A percentile compares a stretch with the other conserved stretches of the same genome.
phyloP scores from a whole-genome alignment of 2,888 invertebrate species.

The Latrodectus hesperus region DNA sequence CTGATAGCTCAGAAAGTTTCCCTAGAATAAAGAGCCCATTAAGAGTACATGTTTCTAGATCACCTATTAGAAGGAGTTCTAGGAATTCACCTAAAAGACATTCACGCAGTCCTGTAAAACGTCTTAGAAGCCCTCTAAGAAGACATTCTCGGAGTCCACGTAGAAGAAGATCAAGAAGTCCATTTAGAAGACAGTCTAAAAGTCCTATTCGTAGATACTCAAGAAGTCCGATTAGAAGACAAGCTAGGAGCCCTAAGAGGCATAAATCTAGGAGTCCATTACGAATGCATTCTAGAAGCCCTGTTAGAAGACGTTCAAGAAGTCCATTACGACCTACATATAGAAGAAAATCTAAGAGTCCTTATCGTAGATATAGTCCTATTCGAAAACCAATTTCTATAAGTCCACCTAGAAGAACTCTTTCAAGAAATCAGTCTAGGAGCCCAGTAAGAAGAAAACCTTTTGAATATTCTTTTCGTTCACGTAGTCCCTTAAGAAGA shows the following conservation, averaged over 20 bases:
- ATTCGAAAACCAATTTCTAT: slow-evolving; percentile 4
- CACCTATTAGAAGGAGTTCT: not conserved
- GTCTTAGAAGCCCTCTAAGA: slow-evolving; percentile 23
- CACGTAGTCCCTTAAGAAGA: not conserved
- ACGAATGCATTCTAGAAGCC: slow-evolving; percentile 26
- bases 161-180: slow-evolving; percentile 24
- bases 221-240: slow-evolving; percentile 16
- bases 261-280: slow-evolving; percentile 29
- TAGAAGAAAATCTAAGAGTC: slow-evolving; percentile 21
- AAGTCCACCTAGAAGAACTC: slow-evolving; percentile 23
- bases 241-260: slow-evolving; percentile 26
- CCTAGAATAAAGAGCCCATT: slow-evolving; percentile 13
- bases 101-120: slow-evolving; percentile 5
- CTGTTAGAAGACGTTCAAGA: not conserved
- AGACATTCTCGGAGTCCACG: slow-evolving; percentile 21
- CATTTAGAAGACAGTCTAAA: slow-evolving; percentile 15
- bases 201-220: slow-evolving; percentile 33
- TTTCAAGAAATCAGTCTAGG: not conserved
- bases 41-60: not conserved
- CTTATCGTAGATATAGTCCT: not conserved
- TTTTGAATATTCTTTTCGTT: too few species aligned
- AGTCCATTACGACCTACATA: not conserved
- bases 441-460: slow-evolving; percentile 8
- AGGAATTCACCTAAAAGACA: too few species aligned
- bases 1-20: not conserved